Conservation (phyloP, 2,113 vertebrate genomes). For the Ophthalmolycus amberensis region DNA sequence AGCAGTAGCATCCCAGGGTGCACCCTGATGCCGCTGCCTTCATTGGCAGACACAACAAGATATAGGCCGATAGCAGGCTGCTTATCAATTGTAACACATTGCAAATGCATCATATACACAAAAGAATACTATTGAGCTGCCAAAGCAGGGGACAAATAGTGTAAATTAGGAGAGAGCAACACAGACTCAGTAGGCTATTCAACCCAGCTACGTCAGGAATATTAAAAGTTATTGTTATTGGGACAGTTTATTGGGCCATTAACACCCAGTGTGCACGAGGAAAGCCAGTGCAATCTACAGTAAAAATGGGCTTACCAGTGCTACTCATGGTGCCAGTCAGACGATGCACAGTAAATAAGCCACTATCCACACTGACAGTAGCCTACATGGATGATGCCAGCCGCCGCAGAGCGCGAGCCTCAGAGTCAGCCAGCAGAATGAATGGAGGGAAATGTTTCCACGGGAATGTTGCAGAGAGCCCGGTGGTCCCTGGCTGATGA, state of each 20-base stretch:
- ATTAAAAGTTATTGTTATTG: not conserved
- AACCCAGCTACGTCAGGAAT: not conserved
- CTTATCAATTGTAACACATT: not conserved
- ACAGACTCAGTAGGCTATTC: not conserved
- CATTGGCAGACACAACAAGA: not conserved
- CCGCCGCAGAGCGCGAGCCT: conserved; percentile 45
- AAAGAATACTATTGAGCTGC: not conserved
- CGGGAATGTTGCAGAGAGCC: conserved; percentile 9
- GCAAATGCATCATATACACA: not conserved
- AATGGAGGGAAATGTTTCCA: conserved; percentile 3
- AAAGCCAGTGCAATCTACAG: not conserved
- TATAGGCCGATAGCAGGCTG: not conserved
- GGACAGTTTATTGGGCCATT: not conserved
- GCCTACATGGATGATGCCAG: conserved; percentile 65
- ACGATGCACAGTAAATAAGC: conserved; percentile 62
- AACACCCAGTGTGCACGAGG: not conserved
- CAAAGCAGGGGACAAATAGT: not conserved
- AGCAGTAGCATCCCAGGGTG: not conserved
- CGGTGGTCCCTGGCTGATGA: conserved; percentile 12
- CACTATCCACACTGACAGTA: conserved; percentile 63
- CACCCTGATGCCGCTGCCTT: not conserved
- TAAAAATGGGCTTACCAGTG: conserved; percentile 64
- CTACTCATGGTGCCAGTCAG: conserved; percentile 73
- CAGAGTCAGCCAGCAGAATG: conserved; percentile 7
- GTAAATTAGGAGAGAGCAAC: not conserved